Base-by-base conservation (phyloP, 2,888 invertebrate genomes). In the Mactromeris polynyma region DNA sequence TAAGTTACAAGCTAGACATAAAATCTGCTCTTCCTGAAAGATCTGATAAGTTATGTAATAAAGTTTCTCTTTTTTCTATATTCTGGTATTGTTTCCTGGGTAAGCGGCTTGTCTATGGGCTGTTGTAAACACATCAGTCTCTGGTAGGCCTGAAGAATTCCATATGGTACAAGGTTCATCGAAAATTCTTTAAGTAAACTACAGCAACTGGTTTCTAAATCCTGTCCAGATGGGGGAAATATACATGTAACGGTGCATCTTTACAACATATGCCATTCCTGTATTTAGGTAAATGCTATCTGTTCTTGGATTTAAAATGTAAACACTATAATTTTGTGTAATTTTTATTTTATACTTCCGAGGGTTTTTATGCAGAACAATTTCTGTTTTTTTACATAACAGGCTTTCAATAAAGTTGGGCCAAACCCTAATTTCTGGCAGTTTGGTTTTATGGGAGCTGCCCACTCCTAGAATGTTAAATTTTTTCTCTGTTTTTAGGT, bases 241-340 rank as follows among this genome's bases (percentile, higher is more conserved):
- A 64, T 9, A 64, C 58, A 64, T 64, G 54, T 64, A 26, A 64
- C 9, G 26, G 26, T 64, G 58, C 58, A 64, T 64, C 58, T 64
- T 26, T 26, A 64, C 58, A 64, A 64, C 58, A 64, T 64, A 64
- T 64, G 58, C 58, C 58, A 26, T 64, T 64, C 26, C 58, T 64
- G n/a, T 64, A 64, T 64, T 64, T 64, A 64, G 58, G n/a, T 64
- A 64, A 64, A 21, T 26, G 26, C 58, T 64, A 64, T 64, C 58
- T 64, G 58, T 64, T 64, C 58, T 26, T 1, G 26, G 58, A 7
- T 26, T 64, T 26, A 26, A 64, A 64, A 64, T 64, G 26, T 64
- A 64, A 64, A 64, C 58, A 64, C n/a, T 4, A 64, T 26, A 64
- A n/a, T 64, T n/a, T n/a, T 64, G 58, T 26, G 58, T 64, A 64